A percentile compares a stretch with the other conserved stretches of the same genome.
Evolutionary conservation across 2,113 vertebrate species (phyloP).

Genomic region (Myiozetetes cayanensis): DNA sequence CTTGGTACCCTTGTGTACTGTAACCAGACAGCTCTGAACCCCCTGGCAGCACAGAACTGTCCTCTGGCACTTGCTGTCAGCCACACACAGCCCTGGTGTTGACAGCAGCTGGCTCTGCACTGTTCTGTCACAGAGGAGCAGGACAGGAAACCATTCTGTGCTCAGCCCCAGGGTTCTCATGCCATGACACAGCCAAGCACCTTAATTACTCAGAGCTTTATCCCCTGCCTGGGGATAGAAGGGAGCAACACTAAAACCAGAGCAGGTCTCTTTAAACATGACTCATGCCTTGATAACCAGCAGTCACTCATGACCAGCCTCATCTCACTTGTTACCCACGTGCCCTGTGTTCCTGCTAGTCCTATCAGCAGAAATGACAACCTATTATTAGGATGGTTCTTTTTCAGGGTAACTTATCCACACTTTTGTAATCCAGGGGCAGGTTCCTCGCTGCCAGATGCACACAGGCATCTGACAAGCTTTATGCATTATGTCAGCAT

Average conservation of each 20-base stretch:
- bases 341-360: not conserved
- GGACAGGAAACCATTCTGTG: not conserved
- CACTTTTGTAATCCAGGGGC: not conserved
- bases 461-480: not conserved
- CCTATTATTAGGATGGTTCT: conserved; percentile 20
- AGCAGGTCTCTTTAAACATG: not conserved
- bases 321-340: not conserved
- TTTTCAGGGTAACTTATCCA: not conserved
- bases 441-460: not conserved
- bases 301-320: not conserved
- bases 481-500: fast-evolving
- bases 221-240: not conserved
- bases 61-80: not conserved
- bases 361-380: not conserved
- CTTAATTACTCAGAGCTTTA: not conserved
- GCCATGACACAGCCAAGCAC: not conserved
- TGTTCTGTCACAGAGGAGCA: too few species aligned
- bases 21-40: not conserved
- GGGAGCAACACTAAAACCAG: not conserved
- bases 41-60: not conserved
- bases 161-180: not conserved
- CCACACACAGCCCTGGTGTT: not conserved
- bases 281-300: not conserved
- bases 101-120: not conserved
- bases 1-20: fast-evolving